Base-by-base conservation (phyloP, 2,888 invertebrate genomes). In the Hirtodrosophila confusa region DNA sequence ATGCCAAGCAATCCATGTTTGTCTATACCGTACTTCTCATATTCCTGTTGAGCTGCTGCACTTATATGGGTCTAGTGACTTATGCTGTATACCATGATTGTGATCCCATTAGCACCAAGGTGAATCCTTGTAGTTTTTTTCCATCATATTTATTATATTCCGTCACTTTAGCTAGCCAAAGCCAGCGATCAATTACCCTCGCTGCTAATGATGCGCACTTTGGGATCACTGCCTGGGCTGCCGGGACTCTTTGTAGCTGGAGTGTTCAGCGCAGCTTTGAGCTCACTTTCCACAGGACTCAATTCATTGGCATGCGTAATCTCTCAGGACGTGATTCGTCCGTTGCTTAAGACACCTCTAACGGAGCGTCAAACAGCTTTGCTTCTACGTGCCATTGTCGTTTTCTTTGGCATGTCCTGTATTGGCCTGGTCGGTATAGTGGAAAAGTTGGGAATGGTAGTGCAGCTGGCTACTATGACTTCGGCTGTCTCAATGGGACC, bases 201-300 rank as follows among this genome's bases (percentile, higher is more conserved):
- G 0, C 91, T 97, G n/a, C 93, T 97, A 37, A 96, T 97, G 35
- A 97, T 97, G 96, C 95, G 97, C 71, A 94, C 95, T 17, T 91
- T 97, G 33, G 95, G 95, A 0, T 92, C 94, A 45, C 93, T 94
- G 63, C 96, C 96, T 0, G 97, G 97, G 0, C 90, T 98, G 41
- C 95, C 97, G 0, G 98, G 98, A 33, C 92, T 98, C 0, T 97
- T 98, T 88, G 95, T 97, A 0, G 96, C 97, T 41, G 97, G 97
- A 4, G 95, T 98, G 27, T 97, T 97, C 87, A 97, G 97, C 91
- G 98, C 97, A 7, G 96, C 97, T 1, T 92, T 98, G 37, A 96
- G 96, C 89, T 95, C 96, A 0, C 93, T 96, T 89, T 96, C 96
- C 0, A 96, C 96, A 9, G 96, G 95, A 0, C 91, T 96, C 0